Percentiles rank a stretch among this genome's conserved stretches.
Conservation (phyloP, 2,113 vertebrate species). For the Pogona vitticeps region DNA sequence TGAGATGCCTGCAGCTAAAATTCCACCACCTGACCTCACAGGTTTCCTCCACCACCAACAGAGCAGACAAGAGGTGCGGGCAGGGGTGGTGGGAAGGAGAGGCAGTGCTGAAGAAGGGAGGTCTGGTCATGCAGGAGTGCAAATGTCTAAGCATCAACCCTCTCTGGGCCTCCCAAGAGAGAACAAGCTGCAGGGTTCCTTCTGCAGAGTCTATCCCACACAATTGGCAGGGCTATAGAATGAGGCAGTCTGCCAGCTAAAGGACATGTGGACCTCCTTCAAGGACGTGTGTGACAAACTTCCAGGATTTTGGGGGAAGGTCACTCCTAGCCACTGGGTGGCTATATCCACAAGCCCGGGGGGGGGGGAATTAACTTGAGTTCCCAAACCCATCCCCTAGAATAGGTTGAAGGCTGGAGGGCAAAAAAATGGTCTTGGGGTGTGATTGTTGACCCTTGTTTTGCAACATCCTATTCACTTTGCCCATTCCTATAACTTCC, state of each 20-base stretch:
- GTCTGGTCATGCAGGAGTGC: conserved; percentile 24
- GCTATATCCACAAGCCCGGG: no score
- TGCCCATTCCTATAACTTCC: not conserved
- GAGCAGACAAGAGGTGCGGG: conserved; percentile 34
- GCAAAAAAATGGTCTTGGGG: no score
- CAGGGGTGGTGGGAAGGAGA: not conserved
- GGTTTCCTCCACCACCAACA: conserved; percentile 62
- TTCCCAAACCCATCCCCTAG: no score
- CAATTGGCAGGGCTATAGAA: not conserved
- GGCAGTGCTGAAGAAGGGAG: conserved; percentile 39
- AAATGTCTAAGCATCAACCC: not conserved
- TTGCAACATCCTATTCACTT: no score
- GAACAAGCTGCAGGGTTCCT: not conserved
- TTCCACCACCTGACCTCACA: conserved; percentile 73
- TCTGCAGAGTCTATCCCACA: not conserved
- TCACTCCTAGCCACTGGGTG: no score
- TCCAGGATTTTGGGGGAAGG: no score
- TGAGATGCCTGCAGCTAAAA: conserved; percentile 72
- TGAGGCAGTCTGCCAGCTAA: not conserved
- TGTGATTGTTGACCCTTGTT: no score
- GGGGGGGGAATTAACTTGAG: no score
- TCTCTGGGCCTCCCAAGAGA: not conserved
- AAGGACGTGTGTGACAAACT: no score
- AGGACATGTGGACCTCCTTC: not conserved
- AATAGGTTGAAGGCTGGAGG: no score